Evolutionary conservation across 1,140 invertebrate genomes (phyloP).

Genomic region (Brachionus rubens): DNA sequence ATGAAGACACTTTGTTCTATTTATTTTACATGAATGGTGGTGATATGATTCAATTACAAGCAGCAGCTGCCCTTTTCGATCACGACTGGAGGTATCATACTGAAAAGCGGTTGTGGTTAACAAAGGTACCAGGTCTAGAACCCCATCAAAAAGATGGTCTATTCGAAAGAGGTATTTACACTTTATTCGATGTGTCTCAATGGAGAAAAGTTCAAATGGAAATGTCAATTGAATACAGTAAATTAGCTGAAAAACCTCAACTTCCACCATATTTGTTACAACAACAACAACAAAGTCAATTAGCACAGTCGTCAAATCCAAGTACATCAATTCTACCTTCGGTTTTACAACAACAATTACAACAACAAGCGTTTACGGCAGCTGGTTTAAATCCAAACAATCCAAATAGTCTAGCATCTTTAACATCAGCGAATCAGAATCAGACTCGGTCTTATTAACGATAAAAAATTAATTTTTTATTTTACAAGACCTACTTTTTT

Average conservation of each 20-base stretch:
- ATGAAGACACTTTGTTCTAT: conserved; percentile 97
- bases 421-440: neutral
- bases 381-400: neutral
- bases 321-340: neutral
- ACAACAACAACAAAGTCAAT: conserved; percentile 19
- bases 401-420: neutral
- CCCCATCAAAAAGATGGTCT: conserved; percentile 86
- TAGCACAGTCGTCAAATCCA: neutral
- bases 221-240: conserved; percentile 93
- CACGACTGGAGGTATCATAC: conserved; percentile 98
- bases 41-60: conserved; percentile 91
- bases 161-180: conserved; percentile 95
- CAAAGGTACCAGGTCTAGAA: conserved; percentile 84
- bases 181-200: conserved; percentile 91
- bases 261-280: conserved; percentile 39
- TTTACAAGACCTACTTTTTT: conserved; percentile 40
- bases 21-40: conserved; percentile 98
- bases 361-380: conserved; percentile 12
- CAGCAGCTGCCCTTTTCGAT: conserved; percentile 92
- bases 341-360: conserved; percentile 13
- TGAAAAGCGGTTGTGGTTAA: conserved; percentile 98
- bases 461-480: neutral
- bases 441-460: neutral
- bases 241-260: conserved; percentile 80
- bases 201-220: conserved; percentile 92